These are phyloP conservation scores for Zaprionus davidi DNA, from an alignment of 1,140 invertebrate species.

Conservation along the genomic window DNA sequence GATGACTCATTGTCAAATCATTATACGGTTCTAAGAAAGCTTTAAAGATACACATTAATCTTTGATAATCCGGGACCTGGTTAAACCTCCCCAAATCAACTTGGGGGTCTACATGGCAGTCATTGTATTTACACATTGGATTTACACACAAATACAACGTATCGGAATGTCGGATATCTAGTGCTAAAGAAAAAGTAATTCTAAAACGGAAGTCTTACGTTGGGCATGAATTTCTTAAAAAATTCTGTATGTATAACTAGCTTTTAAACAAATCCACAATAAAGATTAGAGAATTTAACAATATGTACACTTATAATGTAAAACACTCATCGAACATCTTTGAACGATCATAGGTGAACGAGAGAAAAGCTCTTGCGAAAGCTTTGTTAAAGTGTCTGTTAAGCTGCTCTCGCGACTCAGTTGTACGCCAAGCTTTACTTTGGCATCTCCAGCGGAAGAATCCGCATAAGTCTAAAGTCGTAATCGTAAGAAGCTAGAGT, in stretches of 20 bases:
- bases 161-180: conserved; percentile 26
- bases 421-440: conserved; percentile 55
- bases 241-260: conserved; percentile 44
- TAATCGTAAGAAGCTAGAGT: not conserved
- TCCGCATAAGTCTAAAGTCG: not conserved
- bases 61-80: too few relatives aligned
- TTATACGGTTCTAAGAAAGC: too few relatives aligned
- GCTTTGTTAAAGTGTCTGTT: conserved; percentile 37
- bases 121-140: conserved; percentile 85
- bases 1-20: too few relatives aligned
- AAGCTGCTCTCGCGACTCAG: conserved; percentile 41
- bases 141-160: conserved; percentile 56
- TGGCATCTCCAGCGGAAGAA: conserved; percentile 23
- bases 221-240: conserved; percentile 38
- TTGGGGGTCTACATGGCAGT: conserved; percentile 87
- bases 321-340: not conserved
- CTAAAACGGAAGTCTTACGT: not conserved
- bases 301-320: too few relatives aligned
- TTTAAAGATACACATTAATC: too few relatives aligned
- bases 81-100: conserved; percentile 49
- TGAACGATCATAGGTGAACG: not conserved
- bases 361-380: conserved; percentile 38
- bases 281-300: not conserved
- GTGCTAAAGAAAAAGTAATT: not conserved
- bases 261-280: conserved; percentile 7